Base-by-base conservation (phyloP, 2,888 invertebrate genomes). In the Adineta ricciae region DNA sequence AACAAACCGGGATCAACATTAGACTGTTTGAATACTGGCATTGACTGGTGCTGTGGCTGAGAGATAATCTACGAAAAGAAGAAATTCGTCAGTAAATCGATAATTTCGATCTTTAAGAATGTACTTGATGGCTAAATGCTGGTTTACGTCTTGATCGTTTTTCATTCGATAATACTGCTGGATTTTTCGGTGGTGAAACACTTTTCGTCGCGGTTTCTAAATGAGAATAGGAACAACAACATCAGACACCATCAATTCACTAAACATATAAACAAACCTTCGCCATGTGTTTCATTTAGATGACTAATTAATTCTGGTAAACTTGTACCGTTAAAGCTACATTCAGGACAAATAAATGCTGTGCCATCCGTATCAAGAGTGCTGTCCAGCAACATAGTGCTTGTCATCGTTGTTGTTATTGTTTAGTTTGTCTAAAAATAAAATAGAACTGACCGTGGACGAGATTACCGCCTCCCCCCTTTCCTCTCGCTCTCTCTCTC, bases 41-140 rank as follows among this genome's bases (percentile, higher is more conserved):
- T 24, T 24, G 38, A 19, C 41, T 78, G 78, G 4, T 41, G 38
- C n/a, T 38, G 24, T 78, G 78, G 41, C 41, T 78, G 78, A 41
- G 78, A 78, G 14, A 78, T 78, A 21, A 78, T 78, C 78, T 78
- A 8, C 1, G n/a, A 4, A 78, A 64, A 21, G 21, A 0, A 64
- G 19, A 64, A 19, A 5, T 1, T 0, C 27, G 32, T 50, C 50
- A 4, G 19, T 16, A 36, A 11, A 14, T 0, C 32, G 27, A 64
- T 19, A 19, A 19, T 19, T 36, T 64, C 24, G 19, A 64, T n/a
- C n/a, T n/a, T n/a, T n/a, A n/a, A n/a, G n/a, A 64, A 32, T 27
- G 32, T 64, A 78, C 78, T 78, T 78, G 78, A 78, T 78, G 78
- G n/a, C 78, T 78, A 78, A 78, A 78, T 78, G 78, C 41, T 24